Evolutionary conservation across 2,797 vertebrate genomes (phyloP).

Genomic region (Eulemur rubriventer): DNA sequence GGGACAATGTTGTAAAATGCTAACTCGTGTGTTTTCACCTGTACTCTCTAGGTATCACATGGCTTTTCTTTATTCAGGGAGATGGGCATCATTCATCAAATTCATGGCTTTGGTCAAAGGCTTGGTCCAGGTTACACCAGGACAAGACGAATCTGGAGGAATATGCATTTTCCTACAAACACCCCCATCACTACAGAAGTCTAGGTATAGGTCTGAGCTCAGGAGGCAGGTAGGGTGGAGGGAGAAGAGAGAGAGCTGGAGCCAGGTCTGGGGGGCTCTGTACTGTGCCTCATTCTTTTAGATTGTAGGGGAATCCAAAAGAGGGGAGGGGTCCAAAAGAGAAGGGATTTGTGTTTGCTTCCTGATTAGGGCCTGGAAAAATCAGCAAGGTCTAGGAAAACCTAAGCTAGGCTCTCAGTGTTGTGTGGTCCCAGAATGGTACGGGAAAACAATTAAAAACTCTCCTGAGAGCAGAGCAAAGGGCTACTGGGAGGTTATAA

Average conservation of each 20-base stretch:
- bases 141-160: not conserved
- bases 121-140: not conserved
- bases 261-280: not conserved
- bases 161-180: not conserved
- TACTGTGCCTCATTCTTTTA: not conserved
- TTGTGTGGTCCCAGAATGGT: not conserved
- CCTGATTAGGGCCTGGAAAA: not conserved
- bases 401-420: not conserved
- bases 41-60: not conserved
- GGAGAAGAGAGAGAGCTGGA: not conserved
- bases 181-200: not conserved
- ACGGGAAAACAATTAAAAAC: not conserved
- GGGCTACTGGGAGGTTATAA: not conserved
- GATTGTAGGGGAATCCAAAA: not conserved
- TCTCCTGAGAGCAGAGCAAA: not conserved
- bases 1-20: not conserved
- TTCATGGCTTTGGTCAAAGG: not conserved
- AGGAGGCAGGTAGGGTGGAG: not conserved
- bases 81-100: not conserved
- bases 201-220: not conserved
- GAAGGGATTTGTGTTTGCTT: not conserved
- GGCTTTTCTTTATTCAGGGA: not conserved
- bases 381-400: not conserved
- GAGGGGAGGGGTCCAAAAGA: not conserved
- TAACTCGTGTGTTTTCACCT: not conserved